Base-by-base conservation (phyloP, 2,888 invertebrate species). In the Alloscopus bannaensis region DNA sequence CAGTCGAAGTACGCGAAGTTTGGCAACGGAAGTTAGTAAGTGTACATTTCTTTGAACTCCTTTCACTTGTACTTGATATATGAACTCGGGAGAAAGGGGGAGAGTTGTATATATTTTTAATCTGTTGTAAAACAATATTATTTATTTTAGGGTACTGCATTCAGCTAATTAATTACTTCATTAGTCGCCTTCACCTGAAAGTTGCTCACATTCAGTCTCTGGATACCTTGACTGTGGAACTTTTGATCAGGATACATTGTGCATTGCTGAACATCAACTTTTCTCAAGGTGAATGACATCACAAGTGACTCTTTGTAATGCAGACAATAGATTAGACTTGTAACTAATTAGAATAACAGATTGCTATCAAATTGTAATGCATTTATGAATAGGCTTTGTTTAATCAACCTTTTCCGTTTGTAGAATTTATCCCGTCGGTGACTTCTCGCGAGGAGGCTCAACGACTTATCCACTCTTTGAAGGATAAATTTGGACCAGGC, bases 341-440 rank as follows among this genome's bases (percentile, higher is more conserved):
- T n/a, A n/a, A n/a, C n/a, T n/a, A n/a, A n/a, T n/a, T n/a, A n/a
- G n/a, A n/a, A n/a, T n/a, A n/a, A n/a, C n/a, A n/a, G n/a, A n/a
- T n/a, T n/a, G 50, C 4, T 47, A 6, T 26, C 24, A 26, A 36
- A 36, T n/a, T 36, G 47, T 18, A 47, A 47, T n/a, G 11, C n/a
- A 36, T 13, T n/a, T 13, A 47, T n/a, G n/a, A n/a, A 6, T 47
- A 47, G n/a, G 6, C 11, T 47, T 13, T 47, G 11, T 47, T 47
- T 47, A 24, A 65, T 11, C 16, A 11, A 62, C 36, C 13, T 4
- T 20, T 42, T 40, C 22, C 16, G 20, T 47, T 28, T 47, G 18
- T 70, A 71, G 71, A 71, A 18, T 71, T 52, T 28, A 71, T 71
- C 28, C 71, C 62, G 0, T 62, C 71, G 8, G 24, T 18, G 1